Base-by-base conservation (phyloP, 2,797 vertebrate species). In the Amblyopsis hoosieri region DNA sequence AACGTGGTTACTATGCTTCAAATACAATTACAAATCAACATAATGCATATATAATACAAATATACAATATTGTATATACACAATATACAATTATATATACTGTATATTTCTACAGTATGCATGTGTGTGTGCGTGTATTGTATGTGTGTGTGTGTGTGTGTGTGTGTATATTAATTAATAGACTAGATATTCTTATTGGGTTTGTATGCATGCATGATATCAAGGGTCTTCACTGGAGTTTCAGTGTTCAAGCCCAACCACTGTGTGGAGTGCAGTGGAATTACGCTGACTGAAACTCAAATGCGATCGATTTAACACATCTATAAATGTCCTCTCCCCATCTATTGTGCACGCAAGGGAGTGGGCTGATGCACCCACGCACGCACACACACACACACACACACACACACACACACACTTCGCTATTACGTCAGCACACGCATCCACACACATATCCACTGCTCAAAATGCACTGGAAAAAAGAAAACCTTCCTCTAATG, bases 221-320 rank as follows among this genome's bases (percentile, higher is more conserved):
- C 37, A 42, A 42, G 37, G 37, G 37, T 42, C 8, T 42, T 42
- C 37, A 42, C 37, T 42, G 37, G 9, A 42, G 37, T 42, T 42
- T 42, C 37, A 10, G 29, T 31, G 47, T 60, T 67, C 4, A 63
- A 69, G 12, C 29, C 23, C 17, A 47, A 47, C 31, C 2, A 10
- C 19, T 48, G 29, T 12, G 11, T n/a, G 9, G 2, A 49, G 13
- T 46, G 54, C 48, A 12, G 68, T n/a, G 11, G 14, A 13, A 71
- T 61, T 1, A 37, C 42, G 52, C 14, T 2, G 19, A n/a, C 53
- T 13, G 13, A 42, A 51, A 61, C 14, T 70, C 31, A 76, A 73
- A 67, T 67, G 12, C 57, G 17, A 78, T 42, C 45, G 51, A 76
- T 73, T 80, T 72, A 23, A 67, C 67, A 55, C 31, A 12, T 67